These are phyloP conservation scores for Vidua macroura DNA, from an alignment of 2,113 vertebrate genomes.

Conservation along the genomic window DNA sequence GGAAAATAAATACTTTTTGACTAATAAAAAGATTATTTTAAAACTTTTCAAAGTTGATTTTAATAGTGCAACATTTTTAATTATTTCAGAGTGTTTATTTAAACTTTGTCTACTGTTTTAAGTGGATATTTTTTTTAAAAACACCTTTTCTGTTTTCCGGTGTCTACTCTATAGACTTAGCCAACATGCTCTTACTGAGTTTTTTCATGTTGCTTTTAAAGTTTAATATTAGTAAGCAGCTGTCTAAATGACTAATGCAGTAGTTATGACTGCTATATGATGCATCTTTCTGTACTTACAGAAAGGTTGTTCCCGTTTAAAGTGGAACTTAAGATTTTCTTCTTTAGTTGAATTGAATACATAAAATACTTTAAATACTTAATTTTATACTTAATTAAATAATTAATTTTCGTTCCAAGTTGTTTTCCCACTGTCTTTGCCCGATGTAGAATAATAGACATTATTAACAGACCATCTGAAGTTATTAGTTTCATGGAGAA, in stretches of 20 bases:
- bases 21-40: neutral
- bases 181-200: neutral
- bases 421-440: neutral
- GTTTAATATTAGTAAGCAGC: slow-evolving; percentile 48
- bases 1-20: neutral
- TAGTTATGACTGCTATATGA: slow-evolving; percentile 23
- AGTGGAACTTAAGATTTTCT: neutral
- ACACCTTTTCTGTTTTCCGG: neutral
- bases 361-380: neutral
- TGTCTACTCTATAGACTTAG: neutral
- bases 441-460: neutral
- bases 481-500: neutral
- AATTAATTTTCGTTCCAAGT: neutral
- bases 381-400: neutral
- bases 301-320: neutral
- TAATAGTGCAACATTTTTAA: neutral
- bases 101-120: neutral
- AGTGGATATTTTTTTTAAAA: neutral
- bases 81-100: neutral
- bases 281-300: neutral
- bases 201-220: neutral
- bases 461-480: neutral
- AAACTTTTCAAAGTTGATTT: neutral
- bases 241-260: slow-evolving; percentile 40
- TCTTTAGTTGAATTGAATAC: neutral